Evolutionary conservation across 2,797 vertebrate species (phyloP).

Genomic region (Tympanoctomys barrerae): DNA sequence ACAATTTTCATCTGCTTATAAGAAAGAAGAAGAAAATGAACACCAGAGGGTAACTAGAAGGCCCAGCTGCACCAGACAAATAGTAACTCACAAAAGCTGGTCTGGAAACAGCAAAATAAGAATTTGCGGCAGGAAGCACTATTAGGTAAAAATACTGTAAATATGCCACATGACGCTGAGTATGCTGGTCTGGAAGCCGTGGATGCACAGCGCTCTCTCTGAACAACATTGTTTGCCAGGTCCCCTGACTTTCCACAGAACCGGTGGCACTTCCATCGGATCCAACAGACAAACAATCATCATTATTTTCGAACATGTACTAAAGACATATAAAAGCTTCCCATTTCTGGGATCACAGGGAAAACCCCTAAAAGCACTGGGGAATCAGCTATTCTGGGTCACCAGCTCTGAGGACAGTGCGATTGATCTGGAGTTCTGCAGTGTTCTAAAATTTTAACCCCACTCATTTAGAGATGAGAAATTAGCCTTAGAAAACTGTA

Average conservation of each 20-base stretch:
- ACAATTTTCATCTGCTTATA: no score
- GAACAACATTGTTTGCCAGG: neutral
- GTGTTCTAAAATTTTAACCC: neutral
- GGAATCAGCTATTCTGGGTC: neutral
- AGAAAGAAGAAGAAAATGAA: neutral
- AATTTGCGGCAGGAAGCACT: neutral
- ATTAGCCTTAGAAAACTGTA: neutral
- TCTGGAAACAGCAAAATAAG: neutral
- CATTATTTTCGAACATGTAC: neutral
- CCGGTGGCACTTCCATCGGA: no score
- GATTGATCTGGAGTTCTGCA: neutral
- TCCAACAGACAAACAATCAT: neutral
- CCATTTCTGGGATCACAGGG: neutral
- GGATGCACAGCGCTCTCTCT: neutral
- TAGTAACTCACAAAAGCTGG: neutral
- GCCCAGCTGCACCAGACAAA: neutral
- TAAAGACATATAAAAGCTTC: neutral
- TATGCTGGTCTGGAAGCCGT: neutral
- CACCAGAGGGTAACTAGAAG: neutral
- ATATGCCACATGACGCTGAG: neutral
- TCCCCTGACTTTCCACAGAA: neutral
- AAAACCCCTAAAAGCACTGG: neutral
- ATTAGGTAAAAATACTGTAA: neutral
- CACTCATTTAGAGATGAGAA: conserved; percentile 52
- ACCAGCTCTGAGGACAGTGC: no score